Evolutionary conservation across 2,113 vertebrate genomes (phyloP), one percentile per base, ranked within the genome.

Genomic region (Calypte anna): DNA sequence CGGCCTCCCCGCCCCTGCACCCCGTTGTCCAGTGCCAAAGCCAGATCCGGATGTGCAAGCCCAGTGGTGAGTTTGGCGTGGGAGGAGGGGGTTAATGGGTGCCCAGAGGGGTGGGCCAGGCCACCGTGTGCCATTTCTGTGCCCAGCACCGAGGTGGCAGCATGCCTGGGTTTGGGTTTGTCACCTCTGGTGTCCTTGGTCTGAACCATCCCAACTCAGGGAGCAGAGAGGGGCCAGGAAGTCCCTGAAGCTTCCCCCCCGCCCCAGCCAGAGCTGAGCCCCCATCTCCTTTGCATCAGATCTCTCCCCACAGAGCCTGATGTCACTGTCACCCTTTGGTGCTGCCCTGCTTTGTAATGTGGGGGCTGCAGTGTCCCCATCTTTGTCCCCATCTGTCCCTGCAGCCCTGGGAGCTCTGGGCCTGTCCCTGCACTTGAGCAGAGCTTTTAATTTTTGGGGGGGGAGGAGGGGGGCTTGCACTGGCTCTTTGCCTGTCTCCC

Each of bases 1-100:
- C 83, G 2, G n/a, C 74, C 23, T 80, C 94, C 79, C 73, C 91
- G 62, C 57, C 85, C 82, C 96, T 98, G 93, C 97, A 94, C 69
- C 83, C 98, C 11, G 97, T 98, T 24, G 98, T 98, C 95, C 98
- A 98, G 97, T 99, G 98, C 96, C 98, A 99, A 97, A 99, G 99
- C 96, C 99, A 99, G 98, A 98, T 98, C 96, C 98, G 98, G 91
- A 98, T 98, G 98, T 99, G 98, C 98, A 99, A 98, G 93, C 98
- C 99, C 91, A 97, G 97, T 4, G 99, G 99, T 99, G 80, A 99
- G 95, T 12, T 0, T 50, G 0, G 33, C 31, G 5, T 4, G 79
- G n/a, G 28, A 6, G 33, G 54, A 62, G 70, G 40, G 40, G 40
- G 40, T 40, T 40, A 13, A 11, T 40, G 40, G 40, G 40, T 40